Evolutionary conservation across 2,797 vertebrate genomes (phyloP).

Genomic region (Lateolabrax maculatus): DNA sequence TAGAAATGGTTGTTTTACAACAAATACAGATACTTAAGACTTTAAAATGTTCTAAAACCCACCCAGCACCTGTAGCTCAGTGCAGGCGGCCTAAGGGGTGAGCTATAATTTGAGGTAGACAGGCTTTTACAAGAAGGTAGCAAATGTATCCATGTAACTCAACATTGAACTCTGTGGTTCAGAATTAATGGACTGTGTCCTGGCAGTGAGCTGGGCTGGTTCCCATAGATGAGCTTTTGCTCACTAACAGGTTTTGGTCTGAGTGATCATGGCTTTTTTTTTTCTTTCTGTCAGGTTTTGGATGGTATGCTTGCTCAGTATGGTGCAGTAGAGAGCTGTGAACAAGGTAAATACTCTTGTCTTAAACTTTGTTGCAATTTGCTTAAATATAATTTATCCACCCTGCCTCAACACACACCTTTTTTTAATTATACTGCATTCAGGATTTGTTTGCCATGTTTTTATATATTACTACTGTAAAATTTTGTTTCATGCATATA

Average conservation of each 20-base stretch:
- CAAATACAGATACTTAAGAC: background rate
- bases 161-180: conserved; percentile 44
- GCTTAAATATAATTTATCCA: background rate
- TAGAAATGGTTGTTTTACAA: background rate
- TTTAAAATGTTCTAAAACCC: background rate
- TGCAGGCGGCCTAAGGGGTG: background rate
- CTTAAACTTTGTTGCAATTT: conserved; percentile 1
- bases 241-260: conserved; percentile 44
- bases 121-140: conserved; percentile 45
- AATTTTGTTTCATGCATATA: background rate
- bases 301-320: conserved; percentile 97
- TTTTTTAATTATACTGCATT: background rate
- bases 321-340: conserved; percentile 98
- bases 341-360: conserved; percentile 91
- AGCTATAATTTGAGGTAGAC: conserved; percentile 41
- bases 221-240: conserved; percentile 52
- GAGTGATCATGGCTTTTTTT: conserved; percentile 37
- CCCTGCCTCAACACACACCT: background rate
- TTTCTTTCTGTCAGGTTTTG: conserved; percentile 88
- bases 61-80: background rate
- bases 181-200: conserved; percentile 54
- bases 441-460: background rate
- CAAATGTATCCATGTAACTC: conserved; percentile 48
- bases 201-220: conserved; percentile 39
- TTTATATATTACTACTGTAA: background rate